Conservation (phyloP, 1,140 invertebrate species). For the Drosophila kurseongensis region DNA sequence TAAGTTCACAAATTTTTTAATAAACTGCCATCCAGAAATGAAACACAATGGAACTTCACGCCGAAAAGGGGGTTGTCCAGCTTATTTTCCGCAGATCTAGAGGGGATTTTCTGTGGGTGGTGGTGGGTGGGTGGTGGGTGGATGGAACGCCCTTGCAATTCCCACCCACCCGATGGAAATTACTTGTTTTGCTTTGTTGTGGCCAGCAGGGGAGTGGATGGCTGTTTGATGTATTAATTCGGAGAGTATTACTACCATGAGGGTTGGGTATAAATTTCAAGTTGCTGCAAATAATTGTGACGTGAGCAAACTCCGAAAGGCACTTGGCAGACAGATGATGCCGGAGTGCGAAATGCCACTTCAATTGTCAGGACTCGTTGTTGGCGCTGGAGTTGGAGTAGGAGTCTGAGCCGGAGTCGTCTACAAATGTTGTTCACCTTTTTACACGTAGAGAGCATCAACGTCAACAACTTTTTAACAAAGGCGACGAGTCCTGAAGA, state of each 20-base stretch:
- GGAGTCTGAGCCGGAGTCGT: conserved; percentile 39
- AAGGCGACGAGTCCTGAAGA: conserved; percentile 38
- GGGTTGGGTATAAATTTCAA: conserved; percentile 68
- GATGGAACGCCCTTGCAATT: conserved; percentile 46
- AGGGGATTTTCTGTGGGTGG: not conserved
- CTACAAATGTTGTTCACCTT: conserved; percentile 82
- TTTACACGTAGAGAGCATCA: conserved; percentile 78
- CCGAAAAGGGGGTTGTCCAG: conserved; percentile 17
- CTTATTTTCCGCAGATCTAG: conserved; percentile 14
- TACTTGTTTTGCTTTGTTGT: conserved; percentile 69
- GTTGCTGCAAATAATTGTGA: conserved; percentile 81
- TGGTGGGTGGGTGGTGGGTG: too few relatives aligned
- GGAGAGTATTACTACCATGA: conserved; percentile 6
- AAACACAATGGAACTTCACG: conserved; percentile 54
- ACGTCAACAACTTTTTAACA: conserved; percentile 82
- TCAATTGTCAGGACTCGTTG: conserved; percentile 56
- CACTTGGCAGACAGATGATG: conserved; percentile 69
- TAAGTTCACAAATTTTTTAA: conserved; percentile 78
- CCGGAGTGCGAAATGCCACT: conserved; percentile 67
- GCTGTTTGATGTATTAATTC: conserved; percentile 71
- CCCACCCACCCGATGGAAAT: conserved; percentile 50
- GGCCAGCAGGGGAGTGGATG: conserved; percentile 46
- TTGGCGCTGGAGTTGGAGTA: conserved; percentile 20
- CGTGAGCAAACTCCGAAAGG: conserved; percentile 70
- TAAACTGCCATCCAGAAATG: conserved; percentile 73